These are phyloP conservation scores for Syrrhaptes paradoxus DNA, from an alignment of 2,113 vertebrate species.

Conservation along the genomic window DNA sequence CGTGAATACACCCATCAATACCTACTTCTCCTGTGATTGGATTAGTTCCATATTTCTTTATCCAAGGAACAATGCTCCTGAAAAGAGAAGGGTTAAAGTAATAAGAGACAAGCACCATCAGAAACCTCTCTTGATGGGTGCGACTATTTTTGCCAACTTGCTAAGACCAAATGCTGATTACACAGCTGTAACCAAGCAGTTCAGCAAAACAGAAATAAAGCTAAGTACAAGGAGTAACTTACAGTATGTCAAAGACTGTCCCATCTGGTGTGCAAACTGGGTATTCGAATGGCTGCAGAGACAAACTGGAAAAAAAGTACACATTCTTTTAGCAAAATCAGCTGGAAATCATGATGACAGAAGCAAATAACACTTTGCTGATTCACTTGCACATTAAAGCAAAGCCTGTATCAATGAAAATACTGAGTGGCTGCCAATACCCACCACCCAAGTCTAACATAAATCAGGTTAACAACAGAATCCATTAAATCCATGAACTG, in stretches of 20 bases:
- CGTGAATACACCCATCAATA: background rate
- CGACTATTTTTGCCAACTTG: background rate
- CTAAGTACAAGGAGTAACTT: slow-evolving; percentile 62
- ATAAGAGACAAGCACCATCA: background rate
- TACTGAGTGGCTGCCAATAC: background rate
- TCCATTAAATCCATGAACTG: too few species aligned
- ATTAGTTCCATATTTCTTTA: slow-evolving; percentile 95
- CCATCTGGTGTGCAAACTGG: slow-evolving; percentile 93
- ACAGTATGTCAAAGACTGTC: slow-evolving; percentile 93
- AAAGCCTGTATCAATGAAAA: background rate
- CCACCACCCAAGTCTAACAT: background rate
- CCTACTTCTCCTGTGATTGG: slow-evolving; percentile 92
- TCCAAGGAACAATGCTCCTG: slow-evolving; percentile 97
- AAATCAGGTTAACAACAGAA: background rate
- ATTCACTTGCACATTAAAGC: background rate
- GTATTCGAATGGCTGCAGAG: slow-evolving; percentile 94
- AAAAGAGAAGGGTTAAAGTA: background rate
- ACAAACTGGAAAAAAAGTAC: slow-evolving; percentile 80
- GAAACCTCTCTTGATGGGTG: background rate
- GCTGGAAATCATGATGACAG: background rate
- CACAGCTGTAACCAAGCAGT: background rate
- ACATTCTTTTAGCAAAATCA: background rate
- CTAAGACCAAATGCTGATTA: background rate
- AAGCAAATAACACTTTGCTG: background rate
- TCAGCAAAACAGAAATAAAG: background rate